phyloP scores from a whole-genome alignment of 2,888 invertebrate genomes.

The Eupsilia transversa region DNA sequence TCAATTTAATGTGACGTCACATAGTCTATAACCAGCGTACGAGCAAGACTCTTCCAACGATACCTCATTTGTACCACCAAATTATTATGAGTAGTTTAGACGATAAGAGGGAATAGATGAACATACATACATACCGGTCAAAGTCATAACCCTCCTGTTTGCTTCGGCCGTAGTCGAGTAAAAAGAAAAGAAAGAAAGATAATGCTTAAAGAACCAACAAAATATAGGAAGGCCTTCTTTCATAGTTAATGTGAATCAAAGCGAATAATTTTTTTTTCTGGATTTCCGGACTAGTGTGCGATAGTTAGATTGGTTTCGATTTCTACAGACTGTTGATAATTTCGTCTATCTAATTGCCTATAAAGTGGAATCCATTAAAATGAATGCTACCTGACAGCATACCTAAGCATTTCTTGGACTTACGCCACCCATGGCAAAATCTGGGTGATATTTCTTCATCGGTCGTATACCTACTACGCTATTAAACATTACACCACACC shows the following conservation, averaged over 20 bases:
- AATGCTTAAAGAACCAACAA: too few relatives aligned
- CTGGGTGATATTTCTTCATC: slow-evolving; percentile 35
- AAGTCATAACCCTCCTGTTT: too few relatives aligned
- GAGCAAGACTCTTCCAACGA: too few relatives aligned
- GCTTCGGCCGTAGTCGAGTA: too few relatives aligned
- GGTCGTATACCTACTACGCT: neutral
- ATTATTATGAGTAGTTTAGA: too few relatives aligned
- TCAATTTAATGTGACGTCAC: too few relatives aligned
- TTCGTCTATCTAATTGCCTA: slow-evolving; percentile 15
- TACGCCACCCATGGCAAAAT: slow-evolving; percentile 25
- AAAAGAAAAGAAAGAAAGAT: too few relatives aligned
- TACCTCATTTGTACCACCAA: too few relatives aligned
- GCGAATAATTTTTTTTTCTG: neutral
- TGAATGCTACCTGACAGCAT: slow-evolving; percentile 17
- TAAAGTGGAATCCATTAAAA: slow-evolving; percentile 14
- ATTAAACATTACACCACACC: neutral
- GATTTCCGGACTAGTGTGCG: neutral
- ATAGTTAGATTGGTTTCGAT: neutral
- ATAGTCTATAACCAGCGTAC: too few relatives aligned
- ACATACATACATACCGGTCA: too few relatives aligned
- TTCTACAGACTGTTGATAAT: slow-evolving; percentile 32
- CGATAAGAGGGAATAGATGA: too few relatives aligned
- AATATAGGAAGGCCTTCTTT: too few relatives aligned
- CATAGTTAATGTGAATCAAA: neutral
- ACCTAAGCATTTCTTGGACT: slow-evolving; percentile 5